phyloP scores from a whole-genome alignment of 2,797 vertebrate genomes.

The Acanthis flammea region DNA sequence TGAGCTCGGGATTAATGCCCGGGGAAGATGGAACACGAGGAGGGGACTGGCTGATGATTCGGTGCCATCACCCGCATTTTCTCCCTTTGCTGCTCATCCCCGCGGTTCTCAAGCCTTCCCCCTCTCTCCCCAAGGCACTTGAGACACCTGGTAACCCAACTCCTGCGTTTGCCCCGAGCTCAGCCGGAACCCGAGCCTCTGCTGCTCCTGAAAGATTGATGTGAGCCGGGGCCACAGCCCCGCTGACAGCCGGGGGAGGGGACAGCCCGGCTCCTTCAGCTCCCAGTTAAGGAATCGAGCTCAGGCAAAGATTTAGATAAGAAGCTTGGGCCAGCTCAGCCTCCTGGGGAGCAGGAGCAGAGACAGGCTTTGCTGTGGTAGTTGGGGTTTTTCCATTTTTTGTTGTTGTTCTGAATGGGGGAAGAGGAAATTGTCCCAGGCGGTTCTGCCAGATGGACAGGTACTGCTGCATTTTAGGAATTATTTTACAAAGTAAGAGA shows the following conservation, averaged over 20 bases:
- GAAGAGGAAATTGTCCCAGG: not conserved
- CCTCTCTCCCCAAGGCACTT: not conserved
- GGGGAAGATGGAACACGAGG: not conserved
- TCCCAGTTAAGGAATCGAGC: not conserved
- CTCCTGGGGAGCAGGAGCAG: not conserved
- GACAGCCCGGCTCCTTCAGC: not conserved
- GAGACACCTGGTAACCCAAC: not conserved
- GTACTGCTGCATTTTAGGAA: not conserved
- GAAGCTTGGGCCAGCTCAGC: constrained; percentile 45
- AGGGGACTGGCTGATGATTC: not conserved
- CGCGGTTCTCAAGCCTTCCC: not conserved
- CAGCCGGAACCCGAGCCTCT: not conserved
- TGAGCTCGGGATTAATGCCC: not conserved
- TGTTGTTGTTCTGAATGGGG: not conserved
- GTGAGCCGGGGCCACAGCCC: not conserved
- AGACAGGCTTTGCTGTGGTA: not conserved
- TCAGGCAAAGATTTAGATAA: constrained; percentile 54
- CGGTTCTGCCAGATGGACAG: not conserved
- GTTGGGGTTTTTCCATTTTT: not conserved
- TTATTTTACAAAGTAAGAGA: not conserved
- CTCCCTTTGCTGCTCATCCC: not conserved
- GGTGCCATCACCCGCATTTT: not conserved
- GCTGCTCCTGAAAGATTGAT: constrained; percentile 43
- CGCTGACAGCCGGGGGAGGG: not conserved
- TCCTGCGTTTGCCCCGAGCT: not conserved